Percentiles rank a stretch among this genome's conserved stretches.
Evolutionary conservation across 1,140 invertebrate genomes (phyloP).

Genomic region (Drosophila seguyi): DNA sequence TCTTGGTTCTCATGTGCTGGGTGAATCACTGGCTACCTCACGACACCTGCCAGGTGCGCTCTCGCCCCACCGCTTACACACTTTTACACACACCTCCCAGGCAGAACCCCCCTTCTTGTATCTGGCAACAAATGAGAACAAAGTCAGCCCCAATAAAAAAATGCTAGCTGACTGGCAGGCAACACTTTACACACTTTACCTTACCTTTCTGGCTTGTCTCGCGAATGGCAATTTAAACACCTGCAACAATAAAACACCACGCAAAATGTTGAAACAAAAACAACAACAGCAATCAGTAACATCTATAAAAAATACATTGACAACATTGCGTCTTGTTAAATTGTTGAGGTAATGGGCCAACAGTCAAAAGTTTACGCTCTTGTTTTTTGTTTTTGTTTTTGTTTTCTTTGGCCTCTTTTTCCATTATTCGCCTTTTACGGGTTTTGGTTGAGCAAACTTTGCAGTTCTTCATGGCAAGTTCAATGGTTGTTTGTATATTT

Average conservation of each 20-base stretch:
- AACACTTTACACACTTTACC: constrained; percentile 28
- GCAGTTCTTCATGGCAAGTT: constrained; percentile 58
- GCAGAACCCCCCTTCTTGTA: not conserved
- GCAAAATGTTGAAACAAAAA: constrained; percentile 30
- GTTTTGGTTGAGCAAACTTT: constrained; percentile 58
- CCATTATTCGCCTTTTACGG: constrained; percentile 4
- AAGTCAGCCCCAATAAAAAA: constrained; percentile 41
- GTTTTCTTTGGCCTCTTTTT: constrained; percentile 19
- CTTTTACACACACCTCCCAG: not conserved
- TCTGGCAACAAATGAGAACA: constrained; percentile 36
- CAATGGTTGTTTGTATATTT: constrained; percentile 42
- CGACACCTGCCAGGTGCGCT: constrained; percentile 19
- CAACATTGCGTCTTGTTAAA: constrained; percentile 44
- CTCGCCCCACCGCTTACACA: constrained; percentile 16
- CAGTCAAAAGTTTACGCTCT: constrained; percentile 41
- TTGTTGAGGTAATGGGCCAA: constrained; percentile 36
- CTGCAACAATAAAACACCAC: constrained; percentile 65
- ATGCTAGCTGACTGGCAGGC: constrained; percentile 15
- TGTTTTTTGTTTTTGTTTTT: too few relatives aligned
- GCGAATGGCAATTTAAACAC: constrained; percentile 65
- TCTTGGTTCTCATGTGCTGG: constrained; percentile 1
- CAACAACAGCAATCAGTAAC: constrained; percentile 28
- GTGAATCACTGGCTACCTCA: constrained; percentile 45
- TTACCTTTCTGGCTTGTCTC: constrained; percentile 43
- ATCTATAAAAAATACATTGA: constrained; percentile 41